Percentiles rank a stretch among this genome's conserved stretches.
Evolutionary conservation across 2,888 invertebrate species (phyloP).

Genomic region (Coremacera marginata): DNA sequence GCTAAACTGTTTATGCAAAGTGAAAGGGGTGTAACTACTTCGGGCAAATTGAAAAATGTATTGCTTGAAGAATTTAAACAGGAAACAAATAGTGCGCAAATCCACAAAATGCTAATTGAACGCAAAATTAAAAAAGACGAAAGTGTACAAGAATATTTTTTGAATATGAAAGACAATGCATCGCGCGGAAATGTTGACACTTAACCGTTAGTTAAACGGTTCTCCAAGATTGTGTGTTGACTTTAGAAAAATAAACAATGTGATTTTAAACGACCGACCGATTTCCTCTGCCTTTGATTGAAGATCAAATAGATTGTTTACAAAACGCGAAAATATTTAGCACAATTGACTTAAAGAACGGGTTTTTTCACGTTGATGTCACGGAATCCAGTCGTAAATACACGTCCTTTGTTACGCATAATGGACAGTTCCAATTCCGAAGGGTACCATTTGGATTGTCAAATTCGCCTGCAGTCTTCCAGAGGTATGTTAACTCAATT

Average conservation of each 20-base stretch:
- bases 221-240: constrained; percentile 54
- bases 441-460: constrained; percentile 63
- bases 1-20: too few species aligned
- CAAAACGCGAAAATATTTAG: constrained; percentile 48
- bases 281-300: constrained; percentile 54
- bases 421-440: constrained; percentile 56
- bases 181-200: too few species aligned
- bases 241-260: constrained; percentile 38
- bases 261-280: constrained; percentile 51
- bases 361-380: constrained; percentile 61
- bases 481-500: constrained; percentile 31
- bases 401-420: constrained; percentile 45
- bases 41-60: too few species aligned
- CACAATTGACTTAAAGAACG: constrained; percentile 56
- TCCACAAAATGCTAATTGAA: too few species aligned
- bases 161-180: too few species aligned
- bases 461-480: constrained; percentile 52
- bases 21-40: too few species aligned
- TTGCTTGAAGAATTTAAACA: too few species aligned
- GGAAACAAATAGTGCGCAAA: too few species aligned
- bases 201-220: constrained; percentile 47
- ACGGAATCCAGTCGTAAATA: constrained; percentile 47
- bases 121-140: too few species aligned
- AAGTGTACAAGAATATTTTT: too few species aligned
- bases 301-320: constrained; percentile 54